Conservation (phyloP, 2,797 vertebrate genomes). For the Thamnophis elegans region DNA sequence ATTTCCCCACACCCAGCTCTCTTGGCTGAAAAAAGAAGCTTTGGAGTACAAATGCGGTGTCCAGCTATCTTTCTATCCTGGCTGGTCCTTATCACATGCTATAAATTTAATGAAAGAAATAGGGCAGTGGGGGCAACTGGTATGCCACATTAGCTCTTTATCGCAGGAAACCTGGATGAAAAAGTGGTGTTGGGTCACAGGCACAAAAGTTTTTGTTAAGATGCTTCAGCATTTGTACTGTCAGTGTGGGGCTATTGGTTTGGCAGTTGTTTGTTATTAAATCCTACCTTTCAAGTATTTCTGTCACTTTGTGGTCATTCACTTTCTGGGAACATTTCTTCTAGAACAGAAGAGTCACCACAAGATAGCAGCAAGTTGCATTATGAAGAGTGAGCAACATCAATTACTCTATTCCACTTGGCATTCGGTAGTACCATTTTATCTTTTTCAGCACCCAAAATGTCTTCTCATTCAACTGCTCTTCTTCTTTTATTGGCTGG, state of each 20-base stretch:
- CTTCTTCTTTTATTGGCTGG: neutral
- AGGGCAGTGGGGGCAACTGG: conserved; percentile 19
- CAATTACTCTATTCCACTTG: neutral
- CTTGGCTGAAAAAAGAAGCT: conserved; percentile 48
- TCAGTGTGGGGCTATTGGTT: neutral
- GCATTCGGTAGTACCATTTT: neutral
- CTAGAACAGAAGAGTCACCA: neutral
- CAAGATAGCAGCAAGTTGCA: conserved; percentile 3
- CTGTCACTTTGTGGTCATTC: conserved; percentile 2
- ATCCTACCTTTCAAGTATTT: neutral
- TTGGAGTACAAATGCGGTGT: conserved; percentile 32
- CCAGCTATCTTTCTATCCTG: conserved; percentile 34
- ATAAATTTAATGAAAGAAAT: conserved; percentile 39
- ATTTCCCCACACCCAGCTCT: conserved; percentile 58
- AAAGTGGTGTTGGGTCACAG: conserved; percentile 34
- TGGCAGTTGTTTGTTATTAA: neutral
- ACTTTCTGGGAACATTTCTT: neutral
- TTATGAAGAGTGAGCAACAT: neutral
- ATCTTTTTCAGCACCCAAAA: conserved; percentile 17
- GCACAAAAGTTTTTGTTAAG: conserved; percentile 27
- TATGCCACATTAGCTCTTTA: conserved; percentile 41
- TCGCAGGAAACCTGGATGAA: conserved; percentile 40
- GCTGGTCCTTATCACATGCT: neutral
- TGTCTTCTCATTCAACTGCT: neutral
- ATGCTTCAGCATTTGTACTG: conserved; percentile 29